phyloP scores from a whole-genome alignment of 2,888 invertebrate species.

The Sinelater perroti region DNA sequence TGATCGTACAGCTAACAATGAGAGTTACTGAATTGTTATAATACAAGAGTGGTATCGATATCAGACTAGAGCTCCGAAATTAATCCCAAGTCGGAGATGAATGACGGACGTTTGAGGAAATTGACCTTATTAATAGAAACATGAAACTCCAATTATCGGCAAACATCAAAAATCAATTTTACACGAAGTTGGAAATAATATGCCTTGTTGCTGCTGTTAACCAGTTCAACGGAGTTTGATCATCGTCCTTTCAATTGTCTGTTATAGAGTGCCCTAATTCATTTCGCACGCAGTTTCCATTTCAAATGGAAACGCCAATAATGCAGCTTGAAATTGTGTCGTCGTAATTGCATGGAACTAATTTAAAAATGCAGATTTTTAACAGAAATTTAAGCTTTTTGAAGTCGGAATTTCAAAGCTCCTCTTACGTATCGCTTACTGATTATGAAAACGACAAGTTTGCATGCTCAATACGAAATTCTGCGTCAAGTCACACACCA shows the following conservation, averaged over 20 bases:
- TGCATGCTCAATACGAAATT: constrained; percentile 18
- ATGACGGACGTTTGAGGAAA: constrained; percentile 36
- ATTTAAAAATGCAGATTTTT: no score
- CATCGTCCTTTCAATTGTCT: neutral
- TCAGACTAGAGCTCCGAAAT: constrained; percentile 16
- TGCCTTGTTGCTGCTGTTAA: neutral
- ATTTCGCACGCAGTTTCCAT: neutral
- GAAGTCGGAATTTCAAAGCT: no score
- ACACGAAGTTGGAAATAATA: constrained; percentile 13
- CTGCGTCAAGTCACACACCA: constrained; percentile 12
- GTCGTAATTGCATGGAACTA: no score
- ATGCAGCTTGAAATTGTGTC: neutral
- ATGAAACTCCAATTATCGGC: constrained; percentile 42
- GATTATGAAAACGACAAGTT: constrained; percentile 23
- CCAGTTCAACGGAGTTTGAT: neutral
- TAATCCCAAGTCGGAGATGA: constrained; percentile 20
- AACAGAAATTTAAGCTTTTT: no score
- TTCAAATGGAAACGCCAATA: neutral
- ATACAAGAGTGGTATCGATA: constrained; percentile 15
- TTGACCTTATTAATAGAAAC: constrained; percentile 36
- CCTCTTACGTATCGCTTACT: neutral
- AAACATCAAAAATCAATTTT: constrained; percentile 42
- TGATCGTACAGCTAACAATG: no score
- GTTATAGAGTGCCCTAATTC: neutral
- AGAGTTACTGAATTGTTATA: no score